phyloP scores from a whole-genome alignment of 1,140 invertebrate species.

The Solen grandis region DNA sequence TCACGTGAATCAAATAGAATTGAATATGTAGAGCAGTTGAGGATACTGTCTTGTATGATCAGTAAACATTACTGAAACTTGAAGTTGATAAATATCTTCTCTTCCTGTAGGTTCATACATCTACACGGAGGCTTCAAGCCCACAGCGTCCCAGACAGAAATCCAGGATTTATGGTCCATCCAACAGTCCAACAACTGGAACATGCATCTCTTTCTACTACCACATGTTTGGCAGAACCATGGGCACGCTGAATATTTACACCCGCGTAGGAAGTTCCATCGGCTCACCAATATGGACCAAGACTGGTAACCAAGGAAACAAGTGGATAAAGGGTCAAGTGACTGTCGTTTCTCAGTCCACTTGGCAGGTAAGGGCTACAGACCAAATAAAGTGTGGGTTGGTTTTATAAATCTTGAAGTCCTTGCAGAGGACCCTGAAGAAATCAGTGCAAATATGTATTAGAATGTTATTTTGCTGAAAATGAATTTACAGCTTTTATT shows the following conservation, averaged over 20 bases:
- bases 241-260: slow-evolving; percentile 70
- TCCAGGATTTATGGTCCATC: slow-evolving; percentile 62
- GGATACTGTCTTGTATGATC: too few relatives aligned
- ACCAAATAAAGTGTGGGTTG: too few relatives aligned
- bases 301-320: slow-evolving; percentile 71
- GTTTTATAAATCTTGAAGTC: too few relatives aligned
- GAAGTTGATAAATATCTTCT: too few relatives aligned
- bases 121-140: slow-evolving; percentile 76
- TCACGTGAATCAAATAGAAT: too few relatives aligned
- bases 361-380: slow-evolving; percentile 67
- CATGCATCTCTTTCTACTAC: slow-evolving; percentile 75
- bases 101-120: slow-evolving; percentile 76
- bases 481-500: too few relatives aligned
- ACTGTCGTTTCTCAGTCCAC: slow-evolving; percentile 60
- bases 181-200: slow-evolving; percentile 55
- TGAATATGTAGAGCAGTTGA: too few relatives aligned
- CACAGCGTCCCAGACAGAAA: slow-evolving; percentile 64
- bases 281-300: slow-evolving; percentile 66
- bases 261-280: slow-evolving; percentile 37
- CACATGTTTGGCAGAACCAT: slow-evolving; percentile 74
- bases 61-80: too few relatives aligned
- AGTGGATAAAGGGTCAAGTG: slow-evolving; percentile 69
- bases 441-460: neutral
- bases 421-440: neutral
- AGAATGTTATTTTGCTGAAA: neutral